Evolutionary conservation across 2,113 vertebrate genomes (phyloP), one percentile per base, ranked within the genome.

Genomic region (Eira barbara): DNA sequence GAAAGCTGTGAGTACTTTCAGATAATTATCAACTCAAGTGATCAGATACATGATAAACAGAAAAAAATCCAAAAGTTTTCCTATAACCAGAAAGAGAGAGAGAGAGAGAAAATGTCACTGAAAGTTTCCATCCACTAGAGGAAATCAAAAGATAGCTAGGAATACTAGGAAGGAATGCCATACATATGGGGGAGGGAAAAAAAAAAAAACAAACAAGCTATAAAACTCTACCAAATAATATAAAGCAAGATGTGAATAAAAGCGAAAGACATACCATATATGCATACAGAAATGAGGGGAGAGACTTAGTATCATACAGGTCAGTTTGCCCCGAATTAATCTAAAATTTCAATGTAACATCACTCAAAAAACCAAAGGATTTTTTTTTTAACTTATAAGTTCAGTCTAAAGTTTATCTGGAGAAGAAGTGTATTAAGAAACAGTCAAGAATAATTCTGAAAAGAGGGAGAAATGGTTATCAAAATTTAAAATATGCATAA

Each of bases 391-490:
- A 92, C 87, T 95, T 81, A 39, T 23, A 92, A 59, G 10, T 71
- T 89, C 63, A 74, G 29, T 91, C 39, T 91, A 31, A 97, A 97
- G n/a, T 96, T 91, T n/a, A 79, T 76, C 21, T 94, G 74, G 20
- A 80, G 67, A 84, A 86, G 73, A 93, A 92, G 59, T 78, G 52
- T 13, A 5, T 63, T 63, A 89, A 73, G 29, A 42, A 95, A 36
- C 2, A 97, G 29, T 82, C 29, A 82, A 92, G 25, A 85, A 47
- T 82, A 94, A 94, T 73, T 92, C 27, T 10, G 2, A 59, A 31
- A 71, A 69, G n/a, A 80, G 31, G 65, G n/a, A 79, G 55, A 96
- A 95, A 82, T 21, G 2, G 31, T 73, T 83, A 87, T 23, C 39
- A 79, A 89, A 76, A 80, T 45, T 45, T 95, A 13, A 96, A 97